These are phyloP conservation scores for Nymphalis polychloros DNA, from an alignment of 2,888 invertebrate genomes.

Conservation along the genomic window DNA sequence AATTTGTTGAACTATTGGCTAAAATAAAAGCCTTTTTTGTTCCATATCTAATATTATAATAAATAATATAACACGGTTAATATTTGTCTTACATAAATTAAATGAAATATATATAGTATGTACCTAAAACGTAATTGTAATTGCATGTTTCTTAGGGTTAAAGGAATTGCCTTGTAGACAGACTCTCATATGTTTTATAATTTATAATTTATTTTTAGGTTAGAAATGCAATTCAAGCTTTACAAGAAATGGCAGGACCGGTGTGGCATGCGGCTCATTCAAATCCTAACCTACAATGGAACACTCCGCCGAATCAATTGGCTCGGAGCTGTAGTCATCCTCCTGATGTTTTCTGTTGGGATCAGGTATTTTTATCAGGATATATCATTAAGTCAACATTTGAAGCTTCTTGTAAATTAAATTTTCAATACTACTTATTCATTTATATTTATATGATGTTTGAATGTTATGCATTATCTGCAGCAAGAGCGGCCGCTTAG, in stretches of 20 bases:
- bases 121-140: too few species aligned
- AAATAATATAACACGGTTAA: too few species aligned
- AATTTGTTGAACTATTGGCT: not conserved
- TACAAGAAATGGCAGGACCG: constrained; percentile 90
- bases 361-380: constrained; percentile 63
- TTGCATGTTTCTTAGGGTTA: too few species aligned
- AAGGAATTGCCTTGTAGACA: too few species aligned
- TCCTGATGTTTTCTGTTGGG: constrained; percentile 91
- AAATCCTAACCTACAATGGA: constrained; percentile 88
- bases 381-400: not conserved
- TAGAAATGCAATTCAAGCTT: constrained; percentile 90
- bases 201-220: constrained; percentile 75
- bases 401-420: not conserved
- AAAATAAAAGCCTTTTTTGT: too few species aligned
- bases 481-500: constrained; percentile 71
- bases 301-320: constrained; percentile 79
- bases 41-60: too few species aligned
- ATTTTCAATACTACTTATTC: too few species aligned
- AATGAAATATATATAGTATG: too few species aligned
- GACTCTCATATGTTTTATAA: too few species aligned
- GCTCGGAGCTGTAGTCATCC: constrained; percentile 92
- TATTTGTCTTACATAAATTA: too few species aligned
- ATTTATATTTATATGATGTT: not conserved
- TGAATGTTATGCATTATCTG: constrained; percentile 29
- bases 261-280: constrained; percentile 89